Evolutionary conservation across 2,888 invertebrate species (phyloP), one percentile per base, ranked within the genome.

Genomic region (Lasioglossum malachurum): DNA sequence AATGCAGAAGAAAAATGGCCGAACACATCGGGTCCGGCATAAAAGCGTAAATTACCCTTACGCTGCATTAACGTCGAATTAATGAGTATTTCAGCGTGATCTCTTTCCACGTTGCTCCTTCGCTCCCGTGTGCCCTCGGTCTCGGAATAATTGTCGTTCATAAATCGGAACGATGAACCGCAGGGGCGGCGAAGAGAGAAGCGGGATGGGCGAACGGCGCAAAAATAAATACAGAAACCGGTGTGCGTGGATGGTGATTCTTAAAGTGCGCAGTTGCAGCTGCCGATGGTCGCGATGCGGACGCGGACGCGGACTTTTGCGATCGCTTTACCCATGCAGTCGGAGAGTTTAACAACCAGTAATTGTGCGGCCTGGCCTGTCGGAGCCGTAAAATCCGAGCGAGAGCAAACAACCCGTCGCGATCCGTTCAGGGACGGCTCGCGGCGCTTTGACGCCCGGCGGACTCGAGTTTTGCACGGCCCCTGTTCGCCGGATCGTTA

Each of bases 321-420:
- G 89, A 89, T 91, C 87, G 87, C 86, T 87, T 89, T 84, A 79
- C 87, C 91, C 80, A 73, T 83, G 84, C 82, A 86, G 90, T 83
- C 82, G 78, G 91, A 92, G 92, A 92, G 92, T 94, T 94, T 94
- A 94, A 94, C 94, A 94, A 93, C 93, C 94, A 92, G 94, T 94
- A 94, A 94, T 94, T 94, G 94, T 94, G 92, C 93, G 89, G 90
- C 87, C 91, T 88, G 90, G 91, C 91, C 92, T 91, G 93, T 92
- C 91, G 90, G 91, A 91, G 93, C 94, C 93, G 93, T 94, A 94
- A 94, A 94, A 94, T 94, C 93, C 91, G 88, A 92, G 89, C 91
- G 91, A 89, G 94, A 93, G 93, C 93, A 94, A 94, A 94, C 94
- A 94, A 93, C 92, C 90, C 86, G 86, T 78, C 85, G 87, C 87